A percentile compares a stretch with the other conserved stretches of the same genome.
phyloP scores from a whole-genome alignment of 2,888 invertebrate genomes.

The Ischnura elegans region DNA sequence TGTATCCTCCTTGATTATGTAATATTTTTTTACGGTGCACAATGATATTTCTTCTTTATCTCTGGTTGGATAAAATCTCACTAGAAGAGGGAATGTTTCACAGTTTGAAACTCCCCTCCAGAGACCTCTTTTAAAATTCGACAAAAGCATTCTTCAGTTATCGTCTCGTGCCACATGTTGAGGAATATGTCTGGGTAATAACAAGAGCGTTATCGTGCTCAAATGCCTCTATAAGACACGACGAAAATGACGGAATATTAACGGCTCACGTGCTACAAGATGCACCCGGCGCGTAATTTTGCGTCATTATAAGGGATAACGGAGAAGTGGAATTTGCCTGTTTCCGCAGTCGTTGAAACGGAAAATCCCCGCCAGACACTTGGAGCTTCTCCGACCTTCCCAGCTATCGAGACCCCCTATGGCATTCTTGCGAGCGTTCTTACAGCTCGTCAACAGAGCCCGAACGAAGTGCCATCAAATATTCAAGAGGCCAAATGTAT shows the following conservation, averaged over 20 bases:
- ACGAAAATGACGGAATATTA: neutral
- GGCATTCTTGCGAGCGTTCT: neutral
- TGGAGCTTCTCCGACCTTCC: neutral
- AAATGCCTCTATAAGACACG: neutral
- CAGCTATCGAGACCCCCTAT: neutral
- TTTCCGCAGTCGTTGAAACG: neutral
- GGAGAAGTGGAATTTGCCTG: neutral
- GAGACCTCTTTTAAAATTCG: neutral
- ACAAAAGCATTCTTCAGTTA: neutral
- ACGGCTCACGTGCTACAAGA: neutral
- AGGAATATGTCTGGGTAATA: neutral
- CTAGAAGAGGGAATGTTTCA: too few species aligned
- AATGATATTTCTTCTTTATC: too few species aligned
- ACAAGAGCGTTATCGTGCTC: neutral
- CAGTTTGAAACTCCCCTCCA: too few species aligned
- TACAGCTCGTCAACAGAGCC: neutral
- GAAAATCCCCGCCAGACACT: neutral
- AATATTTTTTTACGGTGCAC: too few species aligned
- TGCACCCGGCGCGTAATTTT: neutral
- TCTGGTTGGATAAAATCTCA: too few species aligned
- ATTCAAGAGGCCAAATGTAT: conserved; percentile 51
- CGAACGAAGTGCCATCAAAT: conserved; percentile 42
- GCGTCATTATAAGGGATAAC: neutral
- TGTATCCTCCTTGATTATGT: too few species aligned
- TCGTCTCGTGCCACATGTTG: neutral